Evolutionary conservation across 2,797 vertebrate species (phyloP).

Genomic region (Enteromius unitaeniatus): DNA sequence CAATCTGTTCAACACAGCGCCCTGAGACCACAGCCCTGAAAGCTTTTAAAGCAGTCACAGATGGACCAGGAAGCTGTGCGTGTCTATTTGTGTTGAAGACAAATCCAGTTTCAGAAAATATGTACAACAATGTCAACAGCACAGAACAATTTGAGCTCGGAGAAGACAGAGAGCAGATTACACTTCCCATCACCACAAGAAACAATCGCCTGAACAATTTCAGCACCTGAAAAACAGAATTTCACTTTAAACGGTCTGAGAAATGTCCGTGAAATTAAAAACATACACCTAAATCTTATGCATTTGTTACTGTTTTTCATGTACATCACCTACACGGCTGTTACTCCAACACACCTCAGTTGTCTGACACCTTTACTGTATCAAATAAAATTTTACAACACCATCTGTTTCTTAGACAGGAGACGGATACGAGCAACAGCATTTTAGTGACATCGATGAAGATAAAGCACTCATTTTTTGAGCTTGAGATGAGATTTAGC

Average conservation of each 20-base stretch:
- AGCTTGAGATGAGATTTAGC: background rate
- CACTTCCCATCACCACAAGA: background rate
- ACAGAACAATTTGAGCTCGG: conserved; percentile 13
- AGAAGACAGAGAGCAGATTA: background rate
- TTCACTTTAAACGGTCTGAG: background rate
- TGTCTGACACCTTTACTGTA: conserved; percentile 18
- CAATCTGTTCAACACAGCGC: conserved; percentile 50
- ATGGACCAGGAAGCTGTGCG: conserved; percentile 29
- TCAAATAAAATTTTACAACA: conserved; percentile 26
- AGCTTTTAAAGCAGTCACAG: conserved; percentile 29
- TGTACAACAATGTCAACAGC: background rate
- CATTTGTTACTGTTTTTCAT: background rate
- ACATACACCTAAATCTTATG: conserved; percentile 2
- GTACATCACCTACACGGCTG: background rate
- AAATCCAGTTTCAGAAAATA: background rate
- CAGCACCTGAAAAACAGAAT: conserved; percentile 1
- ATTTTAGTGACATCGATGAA: conserved; percentile 7
- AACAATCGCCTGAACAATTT: background rate
- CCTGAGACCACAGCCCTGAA: conserved; percentile 24
- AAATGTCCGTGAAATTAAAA: conserved; percentile 11
- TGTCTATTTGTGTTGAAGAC: conserved; percentile 6
- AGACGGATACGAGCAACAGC: background rate
- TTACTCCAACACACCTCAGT: conserved; percentile 4
- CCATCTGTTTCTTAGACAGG: conserved; percentile 22
- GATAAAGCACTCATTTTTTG: background rate